Percentiles rank a stretch among this genome's conserved stretches.
Evolutionary conservation across 2,797 vertebrate species (phyloP).

Genomic region (Otus scops): DNA sequence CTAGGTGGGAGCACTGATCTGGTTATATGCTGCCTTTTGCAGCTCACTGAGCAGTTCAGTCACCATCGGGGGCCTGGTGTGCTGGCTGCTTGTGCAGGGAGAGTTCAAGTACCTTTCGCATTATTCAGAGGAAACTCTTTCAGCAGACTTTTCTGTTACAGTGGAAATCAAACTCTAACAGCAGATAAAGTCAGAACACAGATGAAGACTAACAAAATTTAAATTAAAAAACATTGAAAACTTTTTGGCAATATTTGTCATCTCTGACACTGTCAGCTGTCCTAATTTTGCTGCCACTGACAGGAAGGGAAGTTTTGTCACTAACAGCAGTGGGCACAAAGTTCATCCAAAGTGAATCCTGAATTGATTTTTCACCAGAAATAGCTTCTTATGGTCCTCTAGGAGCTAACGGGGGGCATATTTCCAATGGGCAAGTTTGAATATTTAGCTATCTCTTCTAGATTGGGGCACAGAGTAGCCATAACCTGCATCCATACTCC

Average conservation of each 20-base stretch:
- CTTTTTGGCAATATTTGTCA: not conserved
- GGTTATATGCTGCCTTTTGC: not conserved
- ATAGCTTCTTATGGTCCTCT: not conserved
- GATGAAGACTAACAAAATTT: not conserved
- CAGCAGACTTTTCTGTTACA: not conserved
- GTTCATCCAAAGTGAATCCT: not conserved
- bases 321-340: not conserved
- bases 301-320: not conserved
- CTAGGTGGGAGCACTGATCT: accelerated
- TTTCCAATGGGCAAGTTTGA: not conserved
- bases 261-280: not conserved
- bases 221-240: not conserved
- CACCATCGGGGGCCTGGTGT: accelerated
- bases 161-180: not conserved
- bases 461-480: not conserved
- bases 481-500: not conserved
- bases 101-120: not conserved
- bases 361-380: not conserved
- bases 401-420: not conserved
- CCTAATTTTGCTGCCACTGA: not conserved
- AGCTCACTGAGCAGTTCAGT: not conserved
- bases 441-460: not conserved
- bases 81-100: not conserved
- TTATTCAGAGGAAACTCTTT: not conserved
- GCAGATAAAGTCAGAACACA: not conserved